Conservation (phyloP, 2,113 vertebrate species). For the Genyomyrus donnyi region DNA sequence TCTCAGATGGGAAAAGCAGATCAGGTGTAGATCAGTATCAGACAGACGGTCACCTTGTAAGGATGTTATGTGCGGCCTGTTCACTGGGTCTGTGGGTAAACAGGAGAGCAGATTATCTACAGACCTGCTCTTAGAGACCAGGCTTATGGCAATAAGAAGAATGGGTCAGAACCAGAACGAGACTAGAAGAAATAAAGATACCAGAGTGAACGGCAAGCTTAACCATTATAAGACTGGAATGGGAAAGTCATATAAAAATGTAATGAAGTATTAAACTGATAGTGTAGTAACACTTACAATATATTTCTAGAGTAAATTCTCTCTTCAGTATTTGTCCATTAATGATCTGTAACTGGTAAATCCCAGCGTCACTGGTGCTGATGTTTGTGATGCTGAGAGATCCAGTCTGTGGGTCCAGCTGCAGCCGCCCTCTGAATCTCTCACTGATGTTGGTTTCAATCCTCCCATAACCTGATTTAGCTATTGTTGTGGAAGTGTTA, state of each 20-base stretch:
- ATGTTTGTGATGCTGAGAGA: constrained; percentile 25
- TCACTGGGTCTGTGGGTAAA: neutral
- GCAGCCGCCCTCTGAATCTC: too few relatives aligned
- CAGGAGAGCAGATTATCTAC: neutral
- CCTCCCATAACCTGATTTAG: too few relatives aligned
- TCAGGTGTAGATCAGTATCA: neutral
- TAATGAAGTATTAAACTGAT: neutral
- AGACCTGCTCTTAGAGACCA: neutral
- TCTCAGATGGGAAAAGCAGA: too few relatives aligned
- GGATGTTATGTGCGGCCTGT: neutral
- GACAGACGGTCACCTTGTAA: neutral
- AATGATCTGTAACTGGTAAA: constrained; percentile 4
- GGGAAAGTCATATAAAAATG: neutral
- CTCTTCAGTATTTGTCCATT: neutral
- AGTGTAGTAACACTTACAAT: neutral
- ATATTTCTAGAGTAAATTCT: neutral
- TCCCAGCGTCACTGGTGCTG: constrained; percentile 17
- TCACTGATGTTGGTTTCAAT: too few relatives aligned
- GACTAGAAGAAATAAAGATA: neutral
- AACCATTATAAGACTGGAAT: neutral
- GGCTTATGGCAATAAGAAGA: neutral
- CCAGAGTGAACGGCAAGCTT: neutral
- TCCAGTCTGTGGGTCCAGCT: constrained; percentile 23
- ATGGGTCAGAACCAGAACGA: neutral
- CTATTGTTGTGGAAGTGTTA: too few relatives aligned